Percentiles rank a stretch among this genome's conserved stretches.
phyloP scores from a whole-genome alignment of 2,113 vertebrate species.

The Zosterops japonicus region DNA sequence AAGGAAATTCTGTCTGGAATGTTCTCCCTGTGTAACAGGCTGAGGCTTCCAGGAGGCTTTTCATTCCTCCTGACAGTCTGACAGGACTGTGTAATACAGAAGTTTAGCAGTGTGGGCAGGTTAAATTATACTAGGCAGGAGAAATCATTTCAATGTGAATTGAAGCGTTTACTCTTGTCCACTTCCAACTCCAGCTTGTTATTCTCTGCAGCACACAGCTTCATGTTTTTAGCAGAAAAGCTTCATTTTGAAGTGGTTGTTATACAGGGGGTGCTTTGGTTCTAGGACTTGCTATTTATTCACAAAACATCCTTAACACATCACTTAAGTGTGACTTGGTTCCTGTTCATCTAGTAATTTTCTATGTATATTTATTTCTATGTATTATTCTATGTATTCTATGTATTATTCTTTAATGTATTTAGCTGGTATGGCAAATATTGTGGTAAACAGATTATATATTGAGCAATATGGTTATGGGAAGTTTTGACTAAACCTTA shows the following conservation, averaged over 20 bases:
- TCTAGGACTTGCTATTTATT: neutral
- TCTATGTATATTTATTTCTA: neutral
- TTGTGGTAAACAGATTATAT: neutral
- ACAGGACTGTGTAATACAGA: conserved; percentile 66
- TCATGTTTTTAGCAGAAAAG: neutral
- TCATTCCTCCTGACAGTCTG: conserved; percentile 69
- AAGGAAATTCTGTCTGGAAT: neutral
- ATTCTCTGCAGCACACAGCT: neutral
- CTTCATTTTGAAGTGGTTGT: neutral
- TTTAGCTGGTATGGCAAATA: neutral
- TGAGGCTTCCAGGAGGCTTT: conserved; percentile 62
- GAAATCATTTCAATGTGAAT: conserved; percentile 70
- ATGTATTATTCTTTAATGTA: neutral
- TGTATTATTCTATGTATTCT: neutral
- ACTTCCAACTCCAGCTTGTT: conserved; percentile 13
- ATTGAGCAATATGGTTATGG: neutral
- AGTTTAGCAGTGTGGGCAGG: conserved; percentile 71
- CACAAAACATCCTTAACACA: neutral
- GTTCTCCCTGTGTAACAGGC: conserved; percentile 52
- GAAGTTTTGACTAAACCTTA: conserved; percentile 1
- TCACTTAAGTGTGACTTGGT: neutral
- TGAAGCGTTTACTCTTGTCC: conserved; percentile 59
- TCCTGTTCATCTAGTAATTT: neutral
- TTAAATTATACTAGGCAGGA: conserved; percentile 67
- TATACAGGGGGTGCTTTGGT: neutral